phyloP scores from a whole-genome alignment of 2,113 vertebrate genomes.

The Cranoglanis bouderius region DNA sequence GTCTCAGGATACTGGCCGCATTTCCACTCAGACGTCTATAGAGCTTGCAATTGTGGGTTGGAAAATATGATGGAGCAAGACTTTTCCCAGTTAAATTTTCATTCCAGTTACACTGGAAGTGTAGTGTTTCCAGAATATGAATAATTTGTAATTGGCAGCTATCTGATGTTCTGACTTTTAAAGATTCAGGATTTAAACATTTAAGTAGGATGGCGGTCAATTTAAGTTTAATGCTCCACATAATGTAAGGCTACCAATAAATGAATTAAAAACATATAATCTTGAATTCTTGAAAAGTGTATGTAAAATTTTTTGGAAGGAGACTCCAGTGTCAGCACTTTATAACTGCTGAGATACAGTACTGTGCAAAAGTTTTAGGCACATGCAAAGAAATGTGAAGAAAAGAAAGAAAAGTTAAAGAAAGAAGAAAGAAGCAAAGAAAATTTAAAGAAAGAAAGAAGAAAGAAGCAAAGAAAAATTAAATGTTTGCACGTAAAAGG shows the following conservation, averaged over 20 bases:
- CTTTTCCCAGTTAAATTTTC: not conserved
- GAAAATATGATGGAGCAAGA: constrained; percentile 36
- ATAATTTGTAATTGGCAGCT: not conserved
- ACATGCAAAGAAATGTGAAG: no score
- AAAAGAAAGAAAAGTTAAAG: no score
- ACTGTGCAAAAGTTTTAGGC: no score
- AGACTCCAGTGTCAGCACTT: not conserved
- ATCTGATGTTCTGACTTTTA: not conserved
- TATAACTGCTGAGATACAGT: not conserved
- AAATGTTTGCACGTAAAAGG: no score
- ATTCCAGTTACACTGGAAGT: not conserved
- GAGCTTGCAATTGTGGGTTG: constrained; percentile 9
- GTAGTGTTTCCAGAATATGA: not conserved
- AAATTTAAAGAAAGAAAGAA: no score
- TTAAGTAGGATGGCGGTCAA: not conserved
- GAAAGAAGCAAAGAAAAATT: no score
- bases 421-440: no score
- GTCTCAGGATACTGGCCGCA: constrained; percentile 43
- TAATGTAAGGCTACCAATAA: not conserved
- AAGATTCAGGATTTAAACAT: not conserved
- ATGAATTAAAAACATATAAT: not conserved
- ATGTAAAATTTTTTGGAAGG: not conserved
- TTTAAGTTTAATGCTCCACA: not conserved
- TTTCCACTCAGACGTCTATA: constrained; percentile 45
- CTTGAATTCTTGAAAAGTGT: not conserved